These are phyloP conservation scores for Entomobrya proxima DNA, from an alignment of 2,888 invertebrate species.

Conservation along the genomic window DNA sequence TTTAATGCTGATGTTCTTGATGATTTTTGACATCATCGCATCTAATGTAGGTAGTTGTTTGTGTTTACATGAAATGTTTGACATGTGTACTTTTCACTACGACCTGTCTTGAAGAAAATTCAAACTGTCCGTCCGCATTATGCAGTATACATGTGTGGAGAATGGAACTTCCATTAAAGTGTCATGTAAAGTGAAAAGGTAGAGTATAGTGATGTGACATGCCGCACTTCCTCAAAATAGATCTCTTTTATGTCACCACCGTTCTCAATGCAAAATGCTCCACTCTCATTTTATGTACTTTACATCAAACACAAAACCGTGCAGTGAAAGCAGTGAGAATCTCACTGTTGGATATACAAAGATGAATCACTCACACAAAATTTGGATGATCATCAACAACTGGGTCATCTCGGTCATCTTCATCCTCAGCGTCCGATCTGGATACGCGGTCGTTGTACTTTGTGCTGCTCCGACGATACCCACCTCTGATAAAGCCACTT, in stretches of 20 bases:
- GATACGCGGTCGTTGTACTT: slow-evolving; percentile 62
- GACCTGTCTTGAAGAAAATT: slow-evolving; percentile 25
- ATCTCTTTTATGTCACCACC: not conserved
- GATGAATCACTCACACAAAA: slow-evolving; percentile 56
- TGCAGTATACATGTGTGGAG: not conserved
- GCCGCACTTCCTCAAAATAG: slow-evolving; percentile 1
- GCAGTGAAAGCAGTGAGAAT: not conserved
- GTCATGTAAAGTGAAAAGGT: slow-evolving; percentile 48
- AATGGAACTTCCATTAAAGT: slow-evolving; percentile 60
- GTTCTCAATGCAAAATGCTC: not conserved
- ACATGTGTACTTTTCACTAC: not conserved
- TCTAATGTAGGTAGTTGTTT: no score
- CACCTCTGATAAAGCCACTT: slow-evolving; percentile 57
- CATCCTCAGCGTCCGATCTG: slow-evolving; percentile 64
- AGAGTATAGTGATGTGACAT: slow-evolving; percentile 46
- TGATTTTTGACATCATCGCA: no score
- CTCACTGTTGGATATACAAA: not conserved
- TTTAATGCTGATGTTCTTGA: no score
- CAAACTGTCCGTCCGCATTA: slow-evolving; percentile 12
- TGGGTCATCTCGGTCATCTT: slow-evolving; percentile 64
- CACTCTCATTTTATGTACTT: not conserved
- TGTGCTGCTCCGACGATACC: slow-evolving; percentile 63
- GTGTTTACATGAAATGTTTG: no score
- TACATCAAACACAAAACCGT: not conserved
- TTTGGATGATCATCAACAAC: slow-evolving; percentile 63